phyloP scores from a whole-genome alignment of 30 jellyfish, hydroid and myxozoan genomes.

The Chrysaora quinquecirrha region DNA sequence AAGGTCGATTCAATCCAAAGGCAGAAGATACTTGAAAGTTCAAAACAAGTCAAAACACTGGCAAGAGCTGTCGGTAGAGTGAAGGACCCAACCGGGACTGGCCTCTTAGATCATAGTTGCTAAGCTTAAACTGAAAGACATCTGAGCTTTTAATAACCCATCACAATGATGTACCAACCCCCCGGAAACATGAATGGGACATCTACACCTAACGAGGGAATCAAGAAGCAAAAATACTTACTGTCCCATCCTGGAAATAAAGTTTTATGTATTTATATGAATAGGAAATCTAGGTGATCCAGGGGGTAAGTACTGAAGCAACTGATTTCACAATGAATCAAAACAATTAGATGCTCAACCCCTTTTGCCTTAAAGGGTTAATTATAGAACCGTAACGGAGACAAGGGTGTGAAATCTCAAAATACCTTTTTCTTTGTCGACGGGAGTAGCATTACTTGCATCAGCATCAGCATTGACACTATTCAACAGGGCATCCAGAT shows the following conservation, averaged over 20 bases:
- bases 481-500: slow-evolving; percentile 53
- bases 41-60: too few species aligned
- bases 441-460: not conserved
- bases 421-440: not conserved
- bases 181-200: too few species aligned
- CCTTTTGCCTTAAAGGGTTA: slow-evolving; percentile 4
- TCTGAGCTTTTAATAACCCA: too few species aligned
- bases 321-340: not conserved
- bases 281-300: not conserved
- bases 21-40: too few species aligned
- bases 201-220: not conserved
- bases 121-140: too few species aligned
- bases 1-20: too few species aligned
- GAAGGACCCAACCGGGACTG: too few species aligned
- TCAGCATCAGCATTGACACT: slow-evolving; percentile 25
- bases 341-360: not conserved
- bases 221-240: not conserved
- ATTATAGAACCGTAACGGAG: not conserved
- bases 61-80: too few species aligned
- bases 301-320: not conserved
- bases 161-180: too few species aligned
- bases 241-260: not conserved
- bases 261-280: not conserved
- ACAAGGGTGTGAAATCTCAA: too few species aligned
- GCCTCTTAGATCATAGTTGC: too few species aligned